Evolutionary conservation across 2,113 vertebrate genomes (phyloP).

Genomic region (Vireo altiloquus): DNA sequence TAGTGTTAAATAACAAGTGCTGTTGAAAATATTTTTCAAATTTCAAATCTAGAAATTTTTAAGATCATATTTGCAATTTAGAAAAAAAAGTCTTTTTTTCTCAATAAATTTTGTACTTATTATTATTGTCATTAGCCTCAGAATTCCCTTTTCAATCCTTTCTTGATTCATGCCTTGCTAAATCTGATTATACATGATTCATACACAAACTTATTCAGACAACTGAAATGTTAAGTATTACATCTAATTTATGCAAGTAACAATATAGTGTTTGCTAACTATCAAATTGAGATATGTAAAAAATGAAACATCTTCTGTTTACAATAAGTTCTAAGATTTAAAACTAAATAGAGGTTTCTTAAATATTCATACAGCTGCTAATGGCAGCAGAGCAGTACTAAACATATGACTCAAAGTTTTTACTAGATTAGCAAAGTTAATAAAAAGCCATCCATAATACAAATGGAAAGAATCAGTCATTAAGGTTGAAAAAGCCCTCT

Average conservation of each 20-base stretch:
- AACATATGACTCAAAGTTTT: background rate
- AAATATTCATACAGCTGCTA: background rate
- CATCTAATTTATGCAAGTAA: background rate
- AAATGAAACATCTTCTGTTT: background rate
- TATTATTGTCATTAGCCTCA: background rate
- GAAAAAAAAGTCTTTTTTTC: accelerated
- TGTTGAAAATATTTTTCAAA: background rate
- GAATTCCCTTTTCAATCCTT: background rate
- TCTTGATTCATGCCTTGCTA: background rate
- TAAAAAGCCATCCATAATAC: background rate
- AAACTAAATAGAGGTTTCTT: background rate
- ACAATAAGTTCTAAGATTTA: background rate
- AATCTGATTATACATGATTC: background rate
- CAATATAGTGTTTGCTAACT: background rate
- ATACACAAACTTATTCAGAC: background rate
- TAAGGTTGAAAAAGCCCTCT: background rate
- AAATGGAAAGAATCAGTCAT: background rate
- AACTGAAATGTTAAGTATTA: background rate
- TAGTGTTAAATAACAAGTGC: background rate
- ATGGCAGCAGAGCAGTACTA: background rate
- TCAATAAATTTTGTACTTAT: background rate
- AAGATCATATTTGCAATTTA: background rate
- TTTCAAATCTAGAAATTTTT: background rate
- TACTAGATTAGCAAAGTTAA: background rate
- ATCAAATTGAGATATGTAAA: background rate